Evolutionary conservation across 2,888 invertebrate species (phyloP), one percentile per base, ranked within the genome.

Genomic region (Tryphoninae sp.): DNA sequence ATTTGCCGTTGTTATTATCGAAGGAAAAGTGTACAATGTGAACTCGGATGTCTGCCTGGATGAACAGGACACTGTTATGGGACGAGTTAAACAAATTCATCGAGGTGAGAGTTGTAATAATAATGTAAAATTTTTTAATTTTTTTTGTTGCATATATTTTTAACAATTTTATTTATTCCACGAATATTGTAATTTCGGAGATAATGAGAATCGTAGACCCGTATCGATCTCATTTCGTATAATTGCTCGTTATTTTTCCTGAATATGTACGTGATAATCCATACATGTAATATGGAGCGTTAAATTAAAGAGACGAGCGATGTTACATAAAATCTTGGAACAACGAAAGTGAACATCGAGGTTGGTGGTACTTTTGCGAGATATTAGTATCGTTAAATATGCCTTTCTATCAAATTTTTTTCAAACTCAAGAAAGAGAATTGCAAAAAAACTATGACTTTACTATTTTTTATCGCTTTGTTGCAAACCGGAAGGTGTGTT

Each of bases 11-110:
- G 13, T 11, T 19, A 16, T 55, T 19, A 55, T 11, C 22, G 23
- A 11, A 64, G 19, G 19, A 33, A 45, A 45, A 58, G 78, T 65
- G 74, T 58, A n/a, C 58, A 51, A 64, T 55, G 78, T 78, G 55
- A 58, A 65, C 33, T 78, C 55, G 71, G 45, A 65, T 71, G 71
- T 7, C 55, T n/a, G 16, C 22, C 59, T 23, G 59, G 61, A 59
- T 49, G 26, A 23, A 51, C 53, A 11, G 51, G 45, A 13, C 13
- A 13, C 45, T 11, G 16, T 8, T 49, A 33, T 53, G 4, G 51
- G 51, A 53, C 19, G 53, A 42, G 33, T 1, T 19, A 58, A 58
- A 22, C 22, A 8, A 19, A 22, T 58, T 1, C 23, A 58, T 8
- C 22, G 58, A 58, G 58, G 58, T 58, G 22, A 58, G 58, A n/a